A percentile compares a stretch with the other conserved stretches of the same genome.
phyloP scores from a whole-genome alignment of 2,888 invertebrate genomes.

The Nemapogon koenigi region DNA sequence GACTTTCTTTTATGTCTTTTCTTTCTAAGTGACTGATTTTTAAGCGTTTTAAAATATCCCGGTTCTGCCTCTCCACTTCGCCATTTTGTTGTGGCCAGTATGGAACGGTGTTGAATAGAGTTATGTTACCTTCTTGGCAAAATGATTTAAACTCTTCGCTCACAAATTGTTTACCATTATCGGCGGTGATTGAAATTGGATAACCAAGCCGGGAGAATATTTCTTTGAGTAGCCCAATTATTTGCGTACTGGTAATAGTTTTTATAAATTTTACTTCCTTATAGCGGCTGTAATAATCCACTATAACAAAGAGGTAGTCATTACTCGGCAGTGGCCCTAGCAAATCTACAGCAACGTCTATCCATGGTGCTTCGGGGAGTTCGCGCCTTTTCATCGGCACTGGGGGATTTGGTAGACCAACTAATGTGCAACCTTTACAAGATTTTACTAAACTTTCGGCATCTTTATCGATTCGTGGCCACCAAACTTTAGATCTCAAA shows the following conservation, averaged over 20 bases:
- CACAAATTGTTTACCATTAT: slow-evolving; percentile 17
- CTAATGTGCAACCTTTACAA: too few relatives aligned
- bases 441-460: too few relatives aligned
- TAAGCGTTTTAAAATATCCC: slow-evolving; percentile 19
- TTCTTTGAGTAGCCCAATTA: slow-evolving; percentile 7
- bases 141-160: slow-evolving; percentile 15
- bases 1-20: slow-evolving; percentile 18
- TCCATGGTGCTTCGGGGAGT: too few relatives aligned
- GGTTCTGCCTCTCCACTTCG: slow-evolving; percentile 17
- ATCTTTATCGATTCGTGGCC: too few relatives aligned
- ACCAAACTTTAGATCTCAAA: too few relatives aligned
- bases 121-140: slow-evolving; percentile 10
- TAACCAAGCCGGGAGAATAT: slow-evolving; percentile 9
- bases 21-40: slow-evolving; percentile 19
- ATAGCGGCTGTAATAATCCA: too few relatives aligned
- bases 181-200: slow-evolving; percentile 16
- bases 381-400: too few relatives aligned
- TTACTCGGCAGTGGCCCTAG: too few relatives aligned
- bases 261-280: too few relatives aligned
- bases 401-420: too few relatives aligned
- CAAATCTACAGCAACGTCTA: too few relatives aligned
- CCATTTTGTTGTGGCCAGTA: slow-evolving; percentile 22
- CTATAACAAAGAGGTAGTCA: too few relatives aligned
- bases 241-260: slow-evolving; percentile 11
- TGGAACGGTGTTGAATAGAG: slow-evolving; percentile 15